Evolutionary conservation across 2,113 vertebrate genomes (phyloP), one percentile per base, ranked within the genome.

Genomic region (Erpornis zantholeuca): DNA sequence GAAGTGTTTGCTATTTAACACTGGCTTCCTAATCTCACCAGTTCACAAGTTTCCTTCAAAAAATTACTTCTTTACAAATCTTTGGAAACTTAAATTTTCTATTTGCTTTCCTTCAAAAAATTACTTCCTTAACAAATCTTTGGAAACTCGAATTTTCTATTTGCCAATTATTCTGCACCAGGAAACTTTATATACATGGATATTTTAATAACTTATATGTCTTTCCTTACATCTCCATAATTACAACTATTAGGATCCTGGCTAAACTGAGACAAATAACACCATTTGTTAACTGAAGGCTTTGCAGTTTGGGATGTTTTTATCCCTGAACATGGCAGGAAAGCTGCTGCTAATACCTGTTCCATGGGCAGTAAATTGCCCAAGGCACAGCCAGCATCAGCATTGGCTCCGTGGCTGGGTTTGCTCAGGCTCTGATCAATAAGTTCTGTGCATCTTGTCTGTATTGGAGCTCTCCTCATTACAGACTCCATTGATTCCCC

Each of bases 401-500:
- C 94, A 52, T 78, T 52, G 54, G 75, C 86, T 86, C 92, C 7
- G 1, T 35, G 47, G 53, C 57, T 38, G 38, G 75, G 45, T 56
- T 81, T 40, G 11, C 76, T 68, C 5, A 18, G 76, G 59, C 52
- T 83, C 71, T 86, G 89, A 96, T 96, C 96, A 96, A 93, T 96
- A 92, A 19, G 25, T 77, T 88, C 77, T 65, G n/a, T 73, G 80
- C 73, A 91, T 92, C 82, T 84, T 36, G 50, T 45, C 92, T 70
- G 3, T 94, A 93, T 28, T 66, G 69, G 85, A 93, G 80, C 83
- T 94, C 82, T 65, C 80, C 90, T 93, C 72, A 89, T 94, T 90
- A 86, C 90, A 92, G 80, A 31, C 85, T 93, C 94, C 31, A 95
- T 82, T 96, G 95, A 96, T 95, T 86, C 92, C 44, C 78, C 29